These are phyloP conservation scores for Urocolius indicus DNA, from an alignment of 2,113 vertebrate species.

Conservation along the genomic window DNA sequence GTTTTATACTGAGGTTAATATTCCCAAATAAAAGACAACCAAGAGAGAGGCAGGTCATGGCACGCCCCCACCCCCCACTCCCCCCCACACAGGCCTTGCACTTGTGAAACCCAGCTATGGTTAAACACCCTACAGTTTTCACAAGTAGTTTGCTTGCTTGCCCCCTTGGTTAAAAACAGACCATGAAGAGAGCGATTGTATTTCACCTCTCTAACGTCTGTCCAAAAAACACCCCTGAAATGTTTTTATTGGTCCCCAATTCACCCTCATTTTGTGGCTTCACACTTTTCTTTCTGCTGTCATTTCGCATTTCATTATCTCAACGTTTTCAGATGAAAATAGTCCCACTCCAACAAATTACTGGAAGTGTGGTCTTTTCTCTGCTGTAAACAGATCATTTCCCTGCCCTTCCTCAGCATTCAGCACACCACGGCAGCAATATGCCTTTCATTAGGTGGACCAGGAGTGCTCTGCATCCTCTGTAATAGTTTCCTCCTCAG, in stretches of 20 bases:
- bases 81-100: neutral
- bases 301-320: conserved; percentile 35
- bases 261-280: neutral
- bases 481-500: rapidly evolving
- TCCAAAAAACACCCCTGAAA: neutral
- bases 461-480: neutral
- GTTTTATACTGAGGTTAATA: neutral
- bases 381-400: neutral
- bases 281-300: neutral
- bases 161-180: neutral
- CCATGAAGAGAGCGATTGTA: neutral
- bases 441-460: neutral
- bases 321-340: neutral
- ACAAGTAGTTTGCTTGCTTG: neutral
- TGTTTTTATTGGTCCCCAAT: neutral
- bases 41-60: neutral
- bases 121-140: neutral
- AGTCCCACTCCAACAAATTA: neutral
- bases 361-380: neutral
- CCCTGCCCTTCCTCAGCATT: neutral
- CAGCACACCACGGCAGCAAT: neutral
- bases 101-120: neutral
- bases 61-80: neutral
- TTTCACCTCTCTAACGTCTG: neutral
- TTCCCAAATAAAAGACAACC: neutral